Conservation (phyloP, 2,888 invertebrate species). For the Alitta virens region DNA sequence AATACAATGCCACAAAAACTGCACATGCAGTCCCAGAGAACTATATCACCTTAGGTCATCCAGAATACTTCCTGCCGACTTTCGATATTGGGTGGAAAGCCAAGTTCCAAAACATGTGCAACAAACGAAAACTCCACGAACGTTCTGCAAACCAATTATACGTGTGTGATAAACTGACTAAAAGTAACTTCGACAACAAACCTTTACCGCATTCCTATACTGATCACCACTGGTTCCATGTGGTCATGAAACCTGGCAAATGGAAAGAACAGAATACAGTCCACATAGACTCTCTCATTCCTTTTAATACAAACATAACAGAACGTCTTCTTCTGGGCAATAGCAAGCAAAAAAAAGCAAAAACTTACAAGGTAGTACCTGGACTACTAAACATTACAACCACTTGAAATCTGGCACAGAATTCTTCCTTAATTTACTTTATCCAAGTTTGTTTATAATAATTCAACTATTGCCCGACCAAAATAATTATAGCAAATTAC, state of each 20-base stretch:
- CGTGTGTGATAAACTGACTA: conserved; percentile 2
- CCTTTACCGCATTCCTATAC: conserved; percentile 22
- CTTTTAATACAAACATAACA: not conserved
- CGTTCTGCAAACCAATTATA: conserved; percentile 6
- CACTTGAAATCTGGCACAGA: too few relatives aligned
- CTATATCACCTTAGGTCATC: conserved; percentile 19
- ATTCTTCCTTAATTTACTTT: too few relatives aligned
- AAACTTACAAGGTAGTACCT: too few relatives aligned
- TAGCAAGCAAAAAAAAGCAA: too few relatives aligned
- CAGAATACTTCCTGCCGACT: conserved; percentile 30
- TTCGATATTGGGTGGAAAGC: conserved; percentile 27
- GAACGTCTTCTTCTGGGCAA: too few relatives aligned
- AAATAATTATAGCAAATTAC: too few relatives aligned
- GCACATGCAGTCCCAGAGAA: not conserved
- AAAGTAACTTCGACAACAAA: conserved; percentile 6
- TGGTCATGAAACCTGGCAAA: conserved; percentile 18
- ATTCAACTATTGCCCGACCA: too few relatives aligned
- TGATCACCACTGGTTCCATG: conserved; percentile 31
- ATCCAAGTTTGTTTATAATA: too few relatives aligned
- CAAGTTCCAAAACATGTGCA: conserved; percentile 21
- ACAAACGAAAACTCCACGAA: not conserved
- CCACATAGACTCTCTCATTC: not conserved
- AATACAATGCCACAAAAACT: not conserved
- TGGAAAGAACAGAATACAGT: conserved; percentile 24
- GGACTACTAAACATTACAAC: too few relatives aligned